A percentile compares a stretch with the other conserved stretches of the same genome.
phyloP scores from a whole-genome alignment of 2,797 vertebrate genomes.

The Poecile montanus region DNA sequence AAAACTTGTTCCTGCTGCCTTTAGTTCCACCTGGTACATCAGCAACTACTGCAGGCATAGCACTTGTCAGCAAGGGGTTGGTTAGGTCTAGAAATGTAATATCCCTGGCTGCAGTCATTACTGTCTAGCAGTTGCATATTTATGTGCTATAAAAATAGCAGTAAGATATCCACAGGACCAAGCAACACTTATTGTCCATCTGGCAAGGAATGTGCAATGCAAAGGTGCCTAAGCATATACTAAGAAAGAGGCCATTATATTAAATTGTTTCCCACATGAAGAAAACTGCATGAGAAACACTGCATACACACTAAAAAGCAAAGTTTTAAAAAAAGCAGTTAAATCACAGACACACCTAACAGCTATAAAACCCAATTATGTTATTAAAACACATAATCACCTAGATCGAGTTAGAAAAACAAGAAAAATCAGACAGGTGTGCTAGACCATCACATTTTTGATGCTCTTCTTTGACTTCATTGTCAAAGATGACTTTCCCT shows the following conservation, averaged over 20 bases:
- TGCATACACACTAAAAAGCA: not conserved
- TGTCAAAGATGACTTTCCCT: not conserved
- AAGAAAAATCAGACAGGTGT: not conserved
- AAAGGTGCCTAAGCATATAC: not conserved
- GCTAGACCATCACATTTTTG: not conserved
- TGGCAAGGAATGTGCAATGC: not conserved
- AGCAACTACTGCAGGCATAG: not conserved
- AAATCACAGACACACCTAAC: not conserved
- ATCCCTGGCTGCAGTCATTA: not conserved
- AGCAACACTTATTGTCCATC: not conserved
- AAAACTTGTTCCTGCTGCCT: not conserved
- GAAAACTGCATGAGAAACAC: not conserved
- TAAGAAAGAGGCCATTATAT: not conserved
- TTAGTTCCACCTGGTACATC: not conserved
- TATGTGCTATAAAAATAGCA: not conserved
- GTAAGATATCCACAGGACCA: not conserved
- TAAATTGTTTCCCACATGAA: not conserved
- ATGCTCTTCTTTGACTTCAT: not conserved
- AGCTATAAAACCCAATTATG: not conserved
- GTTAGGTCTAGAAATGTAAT: not conserved
- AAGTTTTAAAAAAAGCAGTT: not conserved
- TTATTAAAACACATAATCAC: not conserved
- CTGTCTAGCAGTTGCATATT: not conserved
- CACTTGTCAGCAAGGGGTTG: not conserved
- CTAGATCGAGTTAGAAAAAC: not conserved